Base-by-base conservation (phyloP, 2,888 invertebrate species). In the Rhagium mordax region DNA sequence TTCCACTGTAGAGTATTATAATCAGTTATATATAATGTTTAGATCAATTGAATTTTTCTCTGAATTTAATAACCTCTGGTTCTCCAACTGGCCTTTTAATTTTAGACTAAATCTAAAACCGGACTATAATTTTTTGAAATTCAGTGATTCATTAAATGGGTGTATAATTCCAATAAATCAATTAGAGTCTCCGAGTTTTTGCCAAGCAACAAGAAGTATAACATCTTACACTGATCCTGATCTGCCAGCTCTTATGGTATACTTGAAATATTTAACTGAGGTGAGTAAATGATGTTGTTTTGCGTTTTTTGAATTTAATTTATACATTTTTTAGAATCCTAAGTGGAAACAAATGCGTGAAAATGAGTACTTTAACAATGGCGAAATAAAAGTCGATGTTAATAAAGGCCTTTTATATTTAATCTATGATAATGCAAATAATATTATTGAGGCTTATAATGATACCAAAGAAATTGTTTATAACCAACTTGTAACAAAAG, bases 261-360 rank as follows among this genome's bases (percentile, higher is more conserved):
- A 94, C 77, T 89, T 96, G 78, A 95, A 96, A 88, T 98, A 97
- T 89, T 92, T 97, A 81, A 94, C 93, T 6, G 96, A 96, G 87
- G 89, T 0, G 96, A 13, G 95, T 94, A 85, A 82, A 49, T 18
- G 16, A 61, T 33, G 13, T 33, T 33, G 2, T 5, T 10, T 33
- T 10, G 8, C 8, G 8, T 33, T 7, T 33, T 10, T 13, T 33
- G 8, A 13, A 13, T 33, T 33, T 33, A 13, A 33, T 1, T 3
- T 5, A 33, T 8, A 2, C 10, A 33, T 13, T 70, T n/a, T 70
- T n/a, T 87, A 94, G 93, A 96, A 96, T 64, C 96, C 96, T 21
- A 92, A 97, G 92, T 97, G 96, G 95, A 92, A 93, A 65, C 91
- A 94, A 86, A 94, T 98, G 78, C 91, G 98, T 80, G 97, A 97